Evolutionary conservation across 2,113 vertebrate species (phyloP), one percentile per base, ranked within the genome.

Genomic region (Crotalus helleri): DNA sequence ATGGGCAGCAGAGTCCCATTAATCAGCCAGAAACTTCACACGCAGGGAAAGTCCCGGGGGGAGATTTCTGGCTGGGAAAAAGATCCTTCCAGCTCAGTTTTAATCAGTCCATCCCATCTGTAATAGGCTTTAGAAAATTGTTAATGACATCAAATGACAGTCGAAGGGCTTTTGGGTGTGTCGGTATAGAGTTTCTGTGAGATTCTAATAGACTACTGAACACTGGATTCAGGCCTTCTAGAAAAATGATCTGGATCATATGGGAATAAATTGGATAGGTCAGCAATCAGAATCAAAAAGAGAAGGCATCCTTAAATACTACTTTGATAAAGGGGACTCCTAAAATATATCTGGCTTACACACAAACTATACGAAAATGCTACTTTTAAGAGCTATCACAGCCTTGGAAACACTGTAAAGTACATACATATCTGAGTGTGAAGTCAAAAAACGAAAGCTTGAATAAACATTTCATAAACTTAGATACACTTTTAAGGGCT

Each of bases 71-170:
- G 96, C 98, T 98, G 97, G 97, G 97, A 98, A 98, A 98, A 97
- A 97, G 97, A 98, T 98, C 97, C 97, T 98, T 95, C 97, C 96
- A 97, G 96, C 96, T 97, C 96, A 96, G 95, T 97, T 97, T 97
- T 98, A 98, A 98, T 98, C 98, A 98, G 97, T 96, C 96, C 96
- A 96, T 97, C 97, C 97, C 97, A 98, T 98, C 98, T 98, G 98
- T 98, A 98, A 98, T 97, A 97, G 74, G 97, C 95, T 97, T 98
- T 97, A 98, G 97, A 98, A 97, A 98, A 98, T 98, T 98, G 97
- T 98, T 98, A 98, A 98, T 98, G 98, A 98, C 97, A 98, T 97
- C 97, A 98, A 98, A 97, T 97, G 98, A 97, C 96, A 98, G 97
- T 98, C 93, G 15, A 98, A 97, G 95, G 96, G 97, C 97, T 98